These are phyloP conservation scores for Trogon melanurus DNA, from an alignment of 2,113 vertebrate species.

Conservation along the genomic window DNA sequence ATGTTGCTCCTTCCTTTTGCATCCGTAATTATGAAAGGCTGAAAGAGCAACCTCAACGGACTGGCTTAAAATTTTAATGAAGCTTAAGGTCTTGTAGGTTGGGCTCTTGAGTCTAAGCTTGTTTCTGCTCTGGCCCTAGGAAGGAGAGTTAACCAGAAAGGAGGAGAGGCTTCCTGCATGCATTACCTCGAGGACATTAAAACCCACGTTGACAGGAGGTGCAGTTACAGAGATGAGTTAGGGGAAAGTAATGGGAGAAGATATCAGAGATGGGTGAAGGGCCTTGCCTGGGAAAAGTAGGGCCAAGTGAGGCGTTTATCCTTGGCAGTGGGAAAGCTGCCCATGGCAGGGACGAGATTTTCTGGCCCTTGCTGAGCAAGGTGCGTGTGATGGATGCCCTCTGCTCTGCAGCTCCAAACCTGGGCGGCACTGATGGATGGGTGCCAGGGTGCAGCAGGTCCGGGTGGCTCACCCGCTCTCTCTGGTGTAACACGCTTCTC, in stretches of 20 bases:
- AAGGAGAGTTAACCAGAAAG: constrained; percentile 37
- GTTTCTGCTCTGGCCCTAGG: constrained; percentile 29
- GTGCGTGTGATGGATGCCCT: neutral
- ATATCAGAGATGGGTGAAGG: neutral
- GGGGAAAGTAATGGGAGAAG: neutral
- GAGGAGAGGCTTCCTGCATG: constrained; percentile 1
- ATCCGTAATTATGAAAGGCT: constrained; percentile 38
- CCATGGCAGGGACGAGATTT: neutral
- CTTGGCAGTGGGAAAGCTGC: neutral
- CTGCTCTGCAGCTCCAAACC: neutral
- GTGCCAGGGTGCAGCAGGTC: neutral
- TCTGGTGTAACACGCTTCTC: neutral
- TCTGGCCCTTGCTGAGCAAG: neutral
- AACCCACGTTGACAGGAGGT: neutral
- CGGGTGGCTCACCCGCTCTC: rapidly evolving
- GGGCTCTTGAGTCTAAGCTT: neutral
- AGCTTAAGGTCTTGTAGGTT: neutral
- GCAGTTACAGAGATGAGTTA: neutral
- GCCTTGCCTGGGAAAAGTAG: neutral
- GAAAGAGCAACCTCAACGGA: constrained; percentile 35
- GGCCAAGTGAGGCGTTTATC: neutral
- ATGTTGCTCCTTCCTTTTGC: constrained; percentile 10
- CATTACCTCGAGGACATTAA: neutral
- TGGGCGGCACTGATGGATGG: neutral
- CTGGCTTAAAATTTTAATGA: constrained; percentile 75